Conservation (phyloP, 2,888 invertebrate species). For the Nephrotoma flavescens region DNA sequence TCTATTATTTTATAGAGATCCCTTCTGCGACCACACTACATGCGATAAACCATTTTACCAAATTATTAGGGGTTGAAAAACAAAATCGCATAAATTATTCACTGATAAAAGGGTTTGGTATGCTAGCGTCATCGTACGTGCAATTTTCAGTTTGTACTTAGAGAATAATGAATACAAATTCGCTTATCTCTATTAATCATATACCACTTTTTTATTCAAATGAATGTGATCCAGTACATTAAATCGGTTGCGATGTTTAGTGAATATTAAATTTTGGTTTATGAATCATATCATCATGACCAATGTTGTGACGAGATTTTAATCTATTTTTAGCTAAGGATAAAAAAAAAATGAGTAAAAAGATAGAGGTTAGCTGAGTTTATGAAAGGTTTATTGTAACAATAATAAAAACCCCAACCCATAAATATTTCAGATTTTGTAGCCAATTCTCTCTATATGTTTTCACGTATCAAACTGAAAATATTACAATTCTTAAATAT, state of each 20-base stretch:
- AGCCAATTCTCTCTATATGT: too few relatives aligned
- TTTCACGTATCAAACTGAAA: too few relatives aligned
- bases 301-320: too few relatives aligned
- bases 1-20: neutral
- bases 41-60: neutral
- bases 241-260: neutral
- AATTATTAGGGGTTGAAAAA: neutral
- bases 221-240: neutral
- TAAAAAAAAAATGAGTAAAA: too few relatives aligned
- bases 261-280: neutral
- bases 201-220: neutral
- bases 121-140: neutral
- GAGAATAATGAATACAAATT: neutral
- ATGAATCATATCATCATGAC: neutral
- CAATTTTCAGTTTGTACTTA: neutral
- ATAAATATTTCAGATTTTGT: too few relatives aligned
- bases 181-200: neutral
- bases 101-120: neutral
- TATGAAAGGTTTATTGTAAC: too few relatives aligned
- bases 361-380: too few relatives aligned
- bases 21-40: neutral
- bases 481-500: too few relatives aligned
- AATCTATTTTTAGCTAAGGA: too few relatives aligned
- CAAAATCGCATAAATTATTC: neutral
- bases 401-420: too few relatives aligned